These are phyloP conservation scores for Piaya cayana DNA, from an alignment of 2,113 vertebrate genomes.

Conservation along the genomic window DNA sequence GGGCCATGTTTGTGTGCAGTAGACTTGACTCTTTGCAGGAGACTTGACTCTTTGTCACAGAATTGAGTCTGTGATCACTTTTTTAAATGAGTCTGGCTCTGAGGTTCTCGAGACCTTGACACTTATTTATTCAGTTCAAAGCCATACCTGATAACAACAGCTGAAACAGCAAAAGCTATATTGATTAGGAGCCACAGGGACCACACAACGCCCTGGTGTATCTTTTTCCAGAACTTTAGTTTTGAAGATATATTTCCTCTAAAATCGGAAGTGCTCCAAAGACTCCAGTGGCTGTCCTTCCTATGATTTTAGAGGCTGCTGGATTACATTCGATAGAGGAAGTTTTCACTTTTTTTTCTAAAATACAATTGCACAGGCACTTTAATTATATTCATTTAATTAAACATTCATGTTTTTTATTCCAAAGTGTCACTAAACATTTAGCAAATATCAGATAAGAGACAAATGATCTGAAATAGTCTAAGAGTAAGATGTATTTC, in stretches of 20 bases:
- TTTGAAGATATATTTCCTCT: not conserved
- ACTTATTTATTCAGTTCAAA: not conserved
- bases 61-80: not conserved
- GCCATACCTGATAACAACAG: not conserved
- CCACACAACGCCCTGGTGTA: accelerated
- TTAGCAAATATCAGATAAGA: not conserved
- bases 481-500: not conserved
- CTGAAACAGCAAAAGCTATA: not conserved
- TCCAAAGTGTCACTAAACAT: not conserved
- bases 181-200: not conserved
- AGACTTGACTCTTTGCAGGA: not conserved
- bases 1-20: not conserved
- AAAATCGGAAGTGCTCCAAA: not conserved
- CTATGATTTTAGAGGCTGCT: not conserved
- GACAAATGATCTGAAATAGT: not conserved
- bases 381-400: not conserved
- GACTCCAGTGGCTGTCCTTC: not conserved
- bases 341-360: not conserved
- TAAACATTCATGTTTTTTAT: not conserved
- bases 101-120: not conserved
- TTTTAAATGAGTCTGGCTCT: not conserved
- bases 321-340: not conserved
- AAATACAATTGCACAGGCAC: not conserved
- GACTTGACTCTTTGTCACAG: not conserved
- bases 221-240: not conserved